A percentile compares a stretch with the other conserved stretches of the same genome.
phyloP scores from a whole-genome alignment of 2,113 vertebrate genomes.

The Regulus satrapa region DNA sequence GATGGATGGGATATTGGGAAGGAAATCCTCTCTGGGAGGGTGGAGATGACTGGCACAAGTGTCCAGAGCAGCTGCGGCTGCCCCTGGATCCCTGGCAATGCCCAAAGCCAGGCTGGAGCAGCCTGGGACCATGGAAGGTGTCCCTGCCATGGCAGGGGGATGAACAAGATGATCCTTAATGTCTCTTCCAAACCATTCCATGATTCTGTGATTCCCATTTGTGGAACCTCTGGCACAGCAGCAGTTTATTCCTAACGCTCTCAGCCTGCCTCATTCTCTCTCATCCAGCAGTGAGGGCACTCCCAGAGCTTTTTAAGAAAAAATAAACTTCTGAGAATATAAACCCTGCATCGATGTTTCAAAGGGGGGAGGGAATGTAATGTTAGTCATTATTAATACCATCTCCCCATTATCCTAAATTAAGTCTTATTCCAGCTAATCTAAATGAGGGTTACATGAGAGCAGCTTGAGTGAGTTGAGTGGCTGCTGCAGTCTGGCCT shows the following conservation, averaged over 20 bases:
- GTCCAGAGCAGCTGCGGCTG: background rate
- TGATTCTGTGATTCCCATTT: background rate
- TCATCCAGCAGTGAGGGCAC: background rate
- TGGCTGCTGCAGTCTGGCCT: background rate
- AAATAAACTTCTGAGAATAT: background rate
- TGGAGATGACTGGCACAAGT: background rate
- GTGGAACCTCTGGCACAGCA: background rate
- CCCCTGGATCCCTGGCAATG: background rate
- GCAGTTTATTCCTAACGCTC: background rate
- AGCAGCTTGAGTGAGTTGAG: background rate
- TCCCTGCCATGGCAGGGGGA: background rate
- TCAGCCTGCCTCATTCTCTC: background rate
- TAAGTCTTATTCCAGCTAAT: background rate
- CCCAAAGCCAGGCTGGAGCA: background rate
- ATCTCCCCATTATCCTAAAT: constrained; percentile 4
- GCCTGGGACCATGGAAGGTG: accelerated
- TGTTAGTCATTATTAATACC: background rate
- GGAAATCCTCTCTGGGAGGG: background rate
- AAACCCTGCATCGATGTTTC: background rate
- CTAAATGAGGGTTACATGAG: background rate
- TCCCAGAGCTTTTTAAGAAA: background rate
- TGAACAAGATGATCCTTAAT: background rate
- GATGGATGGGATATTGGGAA: background rate
- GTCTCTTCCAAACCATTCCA: background rate
- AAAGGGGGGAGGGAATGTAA: background rate